A percentile compares a stretch with the other conserved stretches of the same genome.
Conservation (phyloP, 2,113 vertebrate species). For the Rhipidura dahli region DNA sequence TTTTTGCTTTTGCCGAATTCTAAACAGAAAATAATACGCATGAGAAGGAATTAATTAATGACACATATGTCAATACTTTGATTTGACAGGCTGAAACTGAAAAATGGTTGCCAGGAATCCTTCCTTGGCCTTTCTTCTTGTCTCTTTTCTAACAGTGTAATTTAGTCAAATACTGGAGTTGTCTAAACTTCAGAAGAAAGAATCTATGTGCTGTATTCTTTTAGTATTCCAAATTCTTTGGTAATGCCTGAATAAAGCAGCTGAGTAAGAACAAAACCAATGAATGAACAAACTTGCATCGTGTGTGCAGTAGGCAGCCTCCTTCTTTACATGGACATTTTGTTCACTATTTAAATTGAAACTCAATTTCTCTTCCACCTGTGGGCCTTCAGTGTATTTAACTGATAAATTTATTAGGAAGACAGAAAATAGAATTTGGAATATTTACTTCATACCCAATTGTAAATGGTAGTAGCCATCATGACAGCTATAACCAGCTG, state of each 20-base stretch:
- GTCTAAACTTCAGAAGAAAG: neutral
- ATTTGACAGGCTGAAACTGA: neutral
- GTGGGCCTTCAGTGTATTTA: neutral
- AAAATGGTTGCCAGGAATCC: neutral
- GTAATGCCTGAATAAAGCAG: neutral
- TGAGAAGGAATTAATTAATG: neutral
- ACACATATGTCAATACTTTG: neutral
- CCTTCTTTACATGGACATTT: neutral
- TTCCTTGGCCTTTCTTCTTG: neutral
- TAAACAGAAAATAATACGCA: slow-evolving; percentile 67
- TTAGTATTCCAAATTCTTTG: neutral
- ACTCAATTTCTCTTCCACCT: neutral
- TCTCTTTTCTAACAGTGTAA: neutral
- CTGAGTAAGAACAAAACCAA: neutral
- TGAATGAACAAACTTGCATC: neutral
- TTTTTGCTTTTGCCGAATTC: slow-evolving; percentile 93
- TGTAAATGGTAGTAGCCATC: neutral
- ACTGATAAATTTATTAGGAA: neutral
- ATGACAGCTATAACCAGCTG: neutral
- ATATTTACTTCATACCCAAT: neutral
- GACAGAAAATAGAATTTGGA: neutral
- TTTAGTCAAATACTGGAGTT: neutral
- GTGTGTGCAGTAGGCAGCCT: neutral
- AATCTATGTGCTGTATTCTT: neutral
- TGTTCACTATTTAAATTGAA: neutral